These are phyloP conservation scores for Fabriciana adippe DNA, from an alignment of 2,888 invertebrate species.

Conservation along the genomic window DNA sequence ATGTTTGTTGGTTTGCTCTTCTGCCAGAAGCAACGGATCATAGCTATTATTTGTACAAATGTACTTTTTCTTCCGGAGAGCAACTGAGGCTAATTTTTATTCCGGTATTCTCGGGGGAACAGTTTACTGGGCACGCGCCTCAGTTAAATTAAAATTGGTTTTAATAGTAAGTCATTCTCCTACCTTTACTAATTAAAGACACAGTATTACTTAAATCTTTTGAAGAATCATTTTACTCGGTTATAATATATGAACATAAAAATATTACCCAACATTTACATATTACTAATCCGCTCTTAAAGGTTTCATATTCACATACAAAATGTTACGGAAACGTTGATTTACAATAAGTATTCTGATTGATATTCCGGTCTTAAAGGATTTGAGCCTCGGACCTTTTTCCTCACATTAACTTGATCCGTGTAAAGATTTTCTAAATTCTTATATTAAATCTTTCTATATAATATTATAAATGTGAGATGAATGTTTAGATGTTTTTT, in stretches of 20 bases:
- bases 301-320: constrained; percentile 18
- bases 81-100: too few species aligned
- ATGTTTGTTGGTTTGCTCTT: too few species aligned
- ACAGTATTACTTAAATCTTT: not conserved
- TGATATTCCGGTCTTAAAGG: constrained; percentile 33
- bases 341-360: constrained; percentile 33
- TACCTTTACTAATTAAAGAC: too few species aligned
- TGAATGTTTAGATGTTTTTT: too few species aligned
- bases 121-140: too few species aligned
- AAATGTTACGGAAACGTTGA: constrained; percentile 20
- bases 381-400: constrained; percentile 31
- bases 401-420: constrained; percentile 23
- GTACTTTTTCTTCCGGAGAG: too few species aligned
- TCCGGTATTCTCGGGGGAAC: too few species aligned
- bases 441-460: not conserved
- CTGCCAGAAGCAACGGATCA: too few species aligned
- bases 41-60: too few species aligned
- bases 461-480: not conserved
- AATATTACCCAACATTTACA: not conserved
- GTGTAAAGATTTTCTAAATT: constrained; percentile 16
- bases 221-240: not conserved
- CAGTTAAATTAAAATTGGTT: too few species aligned
- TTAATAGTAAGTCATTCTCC: too few species aligned
- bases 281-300: constrained; percentile 15
- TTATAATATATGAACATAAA: not conserved